A percentile compares a stretch with the other conserved stretches of the same genome.
Conservation (phyloP, 1,140 invertebrate species). For the Psilanteris sp. region DNA sequence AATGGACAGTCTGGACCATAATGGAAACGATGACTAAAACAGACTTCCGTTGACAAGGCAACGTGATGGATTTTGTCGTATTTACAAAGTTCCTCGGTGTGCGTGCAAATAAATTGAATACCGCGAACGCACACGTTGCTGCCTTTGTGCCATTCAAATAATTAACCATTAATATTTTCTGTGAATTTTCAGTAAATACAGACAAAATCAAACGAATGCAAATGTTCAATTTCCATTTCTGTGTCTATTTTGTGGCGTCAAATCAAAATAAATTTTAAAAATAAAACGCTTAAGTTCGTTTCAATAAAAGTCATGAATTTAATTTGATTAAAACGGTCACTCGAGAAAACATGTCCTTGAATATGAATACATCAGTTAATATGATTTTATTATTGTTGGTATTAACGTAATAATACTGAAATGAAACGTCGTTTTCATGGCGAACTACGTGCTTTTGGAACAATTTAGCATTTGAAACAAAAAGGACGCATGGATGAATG, state of each 20-base stretch:
- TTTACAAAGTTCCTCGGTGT: neutral
- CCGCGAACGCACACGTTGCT: neutral
- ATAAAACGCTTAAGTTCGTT: too few species aligned
- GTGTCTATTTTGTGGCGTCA: too few species aligned
- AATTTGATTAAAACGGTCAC: neutral
- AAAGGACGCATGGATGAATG: constrained; percentile 17
- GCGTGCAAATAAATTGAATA: constrained; percentile 7
- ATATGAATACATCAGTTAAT: constrained; percentile 7
- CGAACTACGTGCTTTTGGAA: constrained; percentile 18
- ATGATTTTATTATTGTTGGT: constrained; percentile 1
- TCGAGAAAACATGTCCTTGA: neutral
- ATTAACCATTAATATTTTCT: constrained; percentile 4
- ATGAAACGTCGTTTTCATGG: constrained; percentile 25
- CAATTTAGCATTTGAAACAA: constrained; percentile 16
- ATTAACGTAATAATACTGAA: constrained; percentile 20
- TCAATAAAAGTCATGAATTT: neutral
- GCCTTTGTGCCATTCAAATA: neutral
- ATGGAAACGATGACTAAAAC: neutral
- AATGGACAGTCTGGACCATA: too few species aligned
- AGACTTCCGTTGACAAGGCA: neutral
- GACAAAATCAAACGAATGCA: too few species aligned
- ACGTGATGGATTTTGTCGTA: constrained; percentile 9
- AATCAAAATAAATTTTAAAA: too few species aligned
- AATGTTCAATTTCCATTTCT: too few species aligned
- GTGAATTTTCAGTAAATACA: too few species aligned